phyloP scores from a whole-genome alignment of 2,888 invertebrate species.

The Alentia gelatinosa region DNA sequence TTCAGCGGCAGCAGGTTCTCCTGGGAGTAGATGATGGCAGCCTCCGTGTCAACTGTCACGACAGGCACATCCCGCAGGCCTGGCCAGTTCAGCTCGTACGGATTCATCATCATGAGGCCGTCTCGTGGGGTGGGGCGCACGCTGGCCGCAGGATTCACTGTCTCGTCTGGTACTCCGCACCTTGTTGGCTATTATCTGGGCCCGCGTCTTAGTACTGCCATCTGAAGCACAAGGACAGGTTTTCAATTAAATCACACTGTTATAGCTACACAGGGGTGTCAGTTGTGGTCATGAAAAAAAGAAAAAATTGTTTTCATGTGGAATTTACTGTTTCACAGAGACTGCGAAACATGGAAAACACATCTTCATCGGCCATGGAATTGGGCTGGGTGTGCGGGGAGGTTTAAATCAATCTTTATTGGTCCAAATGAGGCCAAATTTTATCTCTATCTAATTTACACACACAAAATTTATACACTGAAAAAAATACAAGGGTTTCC shows the following conservation, averaged over 20 bases:
- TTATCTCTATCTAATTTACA: too few species aligned
- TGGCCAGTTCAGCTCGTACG: slow-evolving; percentile 63
- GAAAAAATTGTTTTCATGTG: too few species aligned
- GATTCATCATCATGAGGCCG: slow-evolving; percentile 42
- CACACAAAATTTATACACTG: too few species aligned
- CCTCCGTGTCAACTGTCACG: slow-evolving; percentile 56
- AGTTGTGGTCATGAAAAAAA: neutral
- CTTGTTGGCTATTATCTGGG: neutral
- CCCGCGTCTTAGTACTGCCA: neutral
- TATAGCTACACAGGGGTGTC: neutral
- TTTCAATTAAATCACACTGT: neutral
- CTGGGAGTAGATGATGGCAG: slow-evolving; percentile 54
- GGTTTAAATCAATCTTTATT: too few species aligned
- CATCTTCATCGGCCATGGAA: too few species aligned
- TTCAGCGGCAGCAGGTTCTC: slow-evolving; percentile 58
- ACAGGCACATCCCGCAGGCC: slow-evolving; percentile 60
- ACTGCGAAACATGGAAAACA: too few species aligned
- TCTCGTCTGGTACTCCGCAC: neutral
- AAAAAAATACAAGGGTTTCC: too few species aligned
- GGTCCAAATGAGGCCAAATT: too few species aligned
- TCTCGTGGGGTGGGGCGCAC: neutral
- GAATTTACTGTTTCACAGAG: too few species aligned
- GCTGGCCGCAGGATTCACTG: neutral
- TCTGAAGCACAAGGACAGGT: neutral
- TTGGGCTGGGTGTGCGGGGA: too few species aligned